A percentile compares a stretch with the other conserved stretches of the same genome.
phyloP scores from a whole-genome alignment of 1,140 invertebrate species.

The Sarcophaga bullata region DNA sequence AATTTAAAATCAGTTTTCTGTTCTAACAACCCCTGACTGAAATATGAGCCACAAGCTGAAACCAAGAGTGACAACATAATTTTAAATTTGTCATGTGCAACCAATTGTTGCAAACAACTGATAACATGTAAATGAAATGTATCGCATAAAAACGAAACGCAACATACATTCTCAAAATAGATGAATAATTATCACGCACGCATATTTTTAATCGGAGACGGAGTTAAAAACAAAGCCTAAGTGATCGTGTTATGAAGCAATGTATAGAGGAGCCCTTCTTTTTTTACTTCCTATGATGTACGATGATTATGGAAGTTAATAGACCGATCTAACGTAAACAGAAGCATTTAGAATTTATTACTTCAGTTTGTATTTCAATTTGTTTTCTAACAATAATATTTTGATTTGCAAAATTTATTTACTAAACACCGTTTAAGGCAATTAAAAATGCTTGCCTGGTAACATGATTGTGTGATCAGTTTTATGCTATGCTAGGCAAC shows the following conservation, averaged over 20 bases:
- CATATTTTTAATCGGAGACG: not conserved
- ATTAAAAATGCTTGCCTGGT: no score
- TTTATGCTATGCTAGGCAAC: no score
- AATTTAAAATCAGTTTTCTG: no score
- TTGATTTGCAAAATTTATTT: no score
- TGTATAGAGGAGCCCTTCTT: not conserved
- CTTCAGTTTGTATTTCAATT: no score
- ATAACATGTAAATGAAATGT: slow-evolving; percentile 15
- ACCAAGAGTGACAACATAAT: slow-evolving; percentile 14
- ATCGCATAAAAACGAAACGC: not conserved
- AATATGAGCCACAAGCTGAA: not conserved
- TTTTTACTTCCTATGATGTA: not conserved
- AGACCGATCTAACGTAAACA: not conserved
- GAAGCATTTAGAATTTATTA: no score
- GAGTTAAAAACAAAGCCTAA: no score
- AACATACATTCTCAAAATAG: not conserved
- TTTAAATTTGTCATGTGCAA: slow-evolving; percentile 4
- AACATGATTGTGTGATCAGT: no score
- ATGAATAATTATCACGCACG: not conserved
- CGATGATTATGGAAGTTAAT: not conserved
- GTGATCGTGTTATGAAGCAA: not conserved
- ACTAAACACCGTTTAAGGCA: no score
- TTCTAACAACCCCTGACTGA: no score
- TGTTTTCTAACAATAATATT: no score
- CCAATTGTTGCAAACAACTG: slow-evolving; percentile 9